Evolutionary conservation across 1,140 invertebrate genomes (phyloP).

Genomic region (Drosophila dunni): DNA sequence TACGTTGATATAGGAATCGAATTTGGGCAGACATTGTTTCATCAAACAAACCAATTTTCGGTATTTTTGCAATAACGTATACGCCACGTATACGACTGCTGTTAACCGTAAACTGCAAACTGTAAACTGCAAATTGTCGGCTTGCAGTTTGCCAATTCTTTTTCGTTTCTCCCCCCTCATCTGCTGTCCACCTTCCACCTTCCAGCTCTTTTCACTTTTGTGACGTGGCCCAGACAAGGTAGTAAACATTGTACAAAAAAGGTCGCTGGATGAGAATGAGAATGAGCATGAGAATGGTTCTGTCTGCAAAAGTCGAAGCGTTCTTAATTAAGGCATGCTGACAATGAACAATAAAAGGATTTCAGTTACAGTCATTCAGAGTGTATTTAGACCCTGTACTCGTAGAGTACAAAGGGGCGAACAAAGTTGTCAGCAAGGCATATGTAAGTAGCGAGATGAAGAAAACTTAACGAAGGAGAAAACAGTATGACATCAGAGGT

Average conservation of each 20-base stretch:
- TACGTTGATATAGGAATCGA: conserved; percentile 23
- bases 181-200: not conserved
- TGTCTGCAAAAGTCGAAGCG: conserved; percentile 62
- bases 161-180: not conserved
- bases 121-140: conserved; percentile 73
- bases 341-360: conserved; percentile 72
- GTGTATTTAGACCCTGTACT: conserved; percentile 1
- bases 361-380: conserved; percentile 28
- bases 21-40: conserved; percentile 70
- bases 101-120: conserved; percentile 56
- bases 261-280: conserved; percentile 21
- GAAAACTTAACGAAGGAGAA: too few species aligned
- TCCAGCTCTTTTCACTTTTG: not conserved
- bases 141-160: conserved; percentile 51
- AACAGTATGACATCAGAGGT: too few species aligned
- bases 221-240: conserved; percentile 24
- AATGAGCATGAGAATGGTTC: conserved; percentile 20
- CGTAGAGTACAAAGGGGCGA: too few species aligned
- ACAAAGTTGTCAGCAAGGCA: too few species aligned
- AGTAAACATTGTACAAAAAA: conserved; percentile 36
- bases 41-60: conserved; percentile 81
- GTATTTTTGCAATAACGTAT: conserved; percentile 74
- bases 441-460: too few species aligned
- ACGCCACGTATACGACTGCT: conserved; percentile 29
- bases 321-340: conserved; percentile 81